Evolutionary conservation across 2,113 vertebrate genomes (phyloP), one percentile per base, ranked within the genome.

Genomic region (Gymnarchus niloticus): DNA sequence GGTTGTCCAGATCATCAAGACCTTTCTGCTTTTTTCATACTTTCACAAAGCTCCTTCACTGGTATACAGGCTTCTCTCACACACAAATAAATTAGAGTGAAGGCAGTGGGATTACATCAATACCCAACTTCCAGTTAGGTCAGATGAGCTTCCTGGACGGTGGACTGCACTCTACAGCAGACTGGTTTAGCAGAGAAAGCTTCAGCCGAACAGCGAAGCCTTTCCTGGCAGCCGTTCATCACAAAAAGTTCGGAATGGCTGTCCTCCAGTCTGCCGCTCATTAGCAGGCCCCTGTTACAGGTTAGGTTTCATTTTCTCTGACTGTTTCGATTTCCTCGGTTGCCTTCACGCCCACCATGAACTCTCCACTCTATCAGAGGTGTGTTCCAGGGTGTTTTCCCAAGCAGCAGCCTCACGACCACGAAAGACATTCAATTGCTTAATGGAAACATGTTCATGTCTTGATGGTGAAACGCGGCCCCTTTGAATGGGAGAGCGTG

Each of bases 241-340:
- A n/a, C n/a, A n/a, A n/a, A n/a, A n/a, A n/a, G n/a, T n/a, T n/a
- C n/a, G n/a, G n/a, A n/a, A n/a, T n/a, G n/a, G n/a, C n/a, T n/a
- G n/a, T n/a, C n/a, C n/a, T n/a, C n/a, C n/a, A n/a, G n/a, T n/a
- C n/a, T n/a, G n/a, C n/a, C n/a, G n/a, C n/a, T n/a, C n/a, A n/a
- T n/a, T n/a, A n/a, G n/a, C n/a, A n/a, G n/a, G 23, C 4, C 25
- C 28, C 28, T 33, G 25, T 69, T 0, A n/a, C n/a, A n/a, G 28
- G 6, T 46, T 78, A 78, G 77, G 77, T 80, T 80, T 80, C 77
- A n/a, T 48, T 80, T 80, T 80, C 77, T 44, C 23, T 14, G 41
- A 3, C 7, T 23, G 23, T 80, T 80, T 80, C 77, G 48, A 8
- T 48, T 80, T 48, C 77, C 25, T 14, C 48, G 77, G 41, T 46